A percentile compares a stretch with the other conserved stretches of the same genome.
phyloP scores from a whole-genome alignment of 2,113 vertebrate genomes.

The Vulpes ferrilata region DNA sequence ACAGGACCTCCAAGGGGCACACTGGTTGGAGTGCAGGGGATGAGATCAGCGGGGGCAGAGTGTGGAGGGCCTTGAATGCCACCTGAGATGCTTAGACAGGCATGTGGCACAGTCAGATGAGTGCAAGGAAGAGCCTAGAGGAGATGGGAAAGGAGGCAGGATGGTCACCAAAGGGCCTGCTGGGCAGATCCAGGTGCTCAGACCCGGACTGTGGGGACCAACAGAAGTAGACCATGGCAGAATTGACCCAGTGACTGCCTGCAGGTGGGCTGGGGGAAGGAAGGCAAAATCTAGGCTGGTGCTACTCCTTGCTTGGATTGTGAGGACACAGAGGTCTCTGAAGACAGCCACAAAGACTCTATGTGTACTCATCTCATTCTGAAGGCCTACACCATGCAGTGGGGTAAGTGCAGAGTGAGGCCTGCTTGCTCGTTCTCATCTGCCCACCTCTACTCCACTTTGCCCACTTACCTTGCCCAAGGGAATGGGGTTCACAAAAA shows the following conservation, averaged over 20 bases:
- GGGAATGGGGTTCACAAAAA: constrained; percentile 88
- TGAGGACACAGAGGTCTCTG: neutral
- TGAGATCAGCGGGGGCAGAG: neutral
- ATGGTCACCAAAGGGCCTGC: neutral
- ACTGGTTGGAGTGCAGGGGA: neutral
- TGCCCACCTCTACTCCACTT: neutral
- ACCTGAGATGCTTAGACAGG: neutral
- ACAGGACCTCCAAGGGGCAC: neutral
- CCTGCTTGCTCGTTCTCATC: neutral
- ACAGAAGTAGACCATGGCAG: too few relatives aligned
- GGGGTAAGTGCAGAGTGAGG: neutral
- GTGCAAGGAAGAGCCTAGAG: neutral
- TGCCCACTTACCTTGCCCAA: constrained; percentile 91
- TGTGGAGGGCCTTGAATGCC: neutral
- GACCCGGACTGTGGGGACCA: neutral
- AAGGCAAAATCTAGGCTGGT: neutral
- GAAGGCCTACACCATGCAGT: neutral
- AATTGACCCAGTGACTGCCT: neutral
- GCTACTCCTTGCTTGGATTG: neutral
- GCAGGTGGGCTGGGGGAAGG: neutral
- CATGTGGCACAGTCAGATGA: neutral
- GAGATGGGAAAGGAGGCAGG: neutral
- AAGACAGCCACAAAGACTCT: neutral
- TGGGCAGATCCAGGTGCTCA: neutral
- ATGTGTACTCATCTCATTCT: neutral